A percentile compares a stretch with the other conserved stretches of the same genome.
These are phyloP conservation scores for Gadopsis bispinosus DNA, from an alignment of 2,797 vertebrate species.

Conservation along the genomic window DNA sequence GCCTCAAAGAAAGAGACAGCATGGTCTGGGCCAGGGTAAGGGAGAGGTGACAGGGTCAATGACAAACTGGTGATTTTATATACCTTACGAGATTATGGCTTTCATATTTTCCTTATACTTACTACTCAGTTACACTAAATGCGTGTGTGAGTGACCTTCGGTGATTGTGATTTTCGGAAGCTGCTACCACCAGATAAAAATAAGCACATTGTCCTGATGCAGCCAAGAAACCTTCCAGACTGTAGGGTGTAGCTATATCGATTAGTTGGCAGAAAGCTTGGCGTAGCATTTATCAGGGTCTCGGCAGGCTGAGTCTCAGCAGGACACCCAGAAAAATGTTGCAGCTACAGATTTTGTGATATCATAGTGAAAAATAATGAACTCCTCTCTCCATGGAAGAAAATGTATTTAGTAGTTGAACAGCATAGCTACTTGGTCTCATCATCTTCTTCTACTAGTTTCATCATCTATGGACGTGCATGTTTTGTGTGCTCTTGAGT, in stretches of 20 bases:
- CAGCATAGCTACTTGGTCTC: neutral
- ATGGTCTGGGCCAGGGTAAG: slow-evolving; percentile 73
- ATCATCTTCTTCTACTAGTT: slow-evolving; percentile 19
- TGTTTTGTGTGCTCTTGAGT: neutral
- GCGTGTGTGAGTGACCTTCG: neutral
- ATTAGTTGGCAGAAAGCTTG: slow-evolving; percentile 20
- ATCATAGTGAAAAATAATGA: slow-evolving; percentile 25
- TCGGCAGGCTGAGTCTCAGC: slow-evolving; percentile 5
- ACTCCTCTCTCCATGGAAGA: neutral
- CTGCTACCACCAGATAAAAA: slow-evolving; percentile 51
- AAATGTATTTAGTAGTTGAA: slow-evolving; percentile 7
- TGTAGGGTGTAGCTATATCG: neutral
- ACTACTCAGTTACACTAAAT: slow-evolving; percentile 12
- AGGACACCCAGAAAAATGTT: slow-evolving; percentile 34
- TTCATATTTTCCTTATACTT: slow-evolving; percentile 26
- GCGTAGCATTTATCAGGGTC: slow-evolving; percentile 30
- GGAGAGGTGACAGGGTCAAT: slow-evolving; percentile 1
- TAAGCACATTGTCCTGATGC: slow-evolving; percentile 13
- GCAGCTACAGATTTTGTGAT: slow-evolving; percentile 47
- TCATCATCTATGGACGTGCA: slow-evolving; percentile 4
- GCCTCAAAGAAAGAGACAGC: slow-evolving; percentile 68
- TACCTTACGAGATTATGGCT: slow-evolving; percentile 4
- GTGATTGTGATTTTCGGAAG: slow-evolving; percentile 8
- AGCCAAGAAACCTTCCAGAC: slow-evolving; percentile 34
- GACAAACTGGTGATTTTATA: slow-evolving; percentile 30